phyloP scores from a whole-genome alignment of 2,888 invertebrate genomes.

The Ametastegia equiseti region DNA sequence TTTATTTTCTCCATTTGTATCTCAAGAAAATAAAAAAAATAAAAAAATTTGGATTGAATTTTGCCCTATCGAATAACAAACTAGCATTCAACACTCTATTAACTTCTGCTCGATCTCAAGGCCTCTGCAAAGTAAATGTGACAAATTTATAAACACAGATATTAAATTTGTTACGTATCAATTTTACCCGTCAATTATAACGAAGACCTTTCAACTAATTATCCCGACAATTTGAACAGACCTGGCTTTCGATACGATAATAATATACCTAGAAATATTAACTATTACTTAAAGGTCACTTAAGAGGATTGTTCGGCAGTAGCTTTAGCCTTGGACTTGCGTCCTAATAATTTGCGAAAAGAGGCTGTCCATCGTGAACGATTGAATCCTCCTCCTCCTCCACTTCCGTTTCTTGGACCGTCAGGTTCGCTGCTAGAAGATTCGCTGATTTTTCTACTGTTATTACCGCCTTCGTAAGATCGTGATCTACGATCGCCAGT shows the following conservation, averaged over 20 bases:
- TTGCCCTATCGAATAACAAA: background rate
- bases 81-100: constrained; percentile 34
- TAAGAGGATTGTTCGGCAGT: constrained; percentile 46
- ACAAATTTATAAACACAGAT: background rate
- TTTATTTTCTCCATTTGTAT: constrained; percentile 12
- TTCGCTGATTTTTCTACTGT: constrained; percentile 68
- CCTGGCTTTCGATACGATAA: constrained; percentile 8
- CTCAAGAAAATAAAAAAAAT: no score
- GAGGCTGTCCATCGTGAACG: constrained; percentile 81
- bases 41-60: constrained; percentile 17
- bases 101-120: constrained; percentile 8
- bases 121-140: constrained; percentile 17
- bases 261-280: constrained; percentile 14
- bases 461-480: constrained; percentile 65
- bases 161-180: background rate
- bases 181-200: background rate
- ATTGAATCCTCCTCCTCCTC: constrained; percentile 75
- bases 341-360: constrained; percentile 78
- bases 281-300: constrained; percentile 42
- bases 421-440: constrained; percentile 62
- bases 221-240: constrained; percentile 17
- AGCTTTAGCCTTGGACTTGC: constrained; percentile 66
- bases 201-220: constrained; percentile 14
- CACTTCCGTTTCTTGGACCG: constrained; percentile 59
- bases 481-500: constrained; percentile 72